These are phyloP conservation scores for Hydriomena furcata DNA, from an alignment of 2,888 invertebrate genomes.

Conservation along the genomic window DNA sequence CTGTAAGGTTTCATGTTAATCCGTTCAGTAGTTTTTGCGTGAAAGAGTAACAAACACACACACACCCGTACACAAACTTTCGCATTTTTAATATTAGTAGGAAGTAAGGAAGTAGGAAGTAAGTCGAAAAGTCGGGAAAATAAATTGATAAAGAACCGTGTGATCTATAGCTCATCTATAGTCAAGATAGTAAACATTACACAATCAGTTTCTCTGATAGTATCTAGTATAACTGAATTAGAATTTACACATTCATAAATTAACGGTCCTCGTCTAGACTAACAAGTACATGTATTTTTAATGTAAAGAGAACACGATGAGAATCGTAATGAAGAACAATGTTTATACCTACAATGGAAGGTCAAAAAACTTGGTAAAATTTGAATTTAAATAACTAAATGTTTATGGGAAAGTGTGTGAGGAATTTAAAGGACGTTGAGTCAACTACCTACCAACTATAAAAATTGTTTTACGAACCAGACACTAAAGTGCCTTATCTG, in stretches of 20 bases:
- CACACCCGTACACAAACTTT: no score
- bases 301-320: slow-evolving; percentile 21
- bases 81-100: no score
- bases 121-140: no score
- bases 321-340: slow-evolving; percentile 31
- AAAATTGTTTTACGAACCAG: not conserved
- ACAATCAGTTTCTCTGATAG: not conserved
- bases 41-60: no score
- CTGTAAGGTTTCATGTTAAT: no score
- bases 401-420: slow-evolving; percentile 8
- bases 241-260: slow-evolving; percentile 12
- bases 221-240: not conserved
- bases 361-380: slow-evolving; percentile 34
- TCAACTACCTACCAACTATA: slow-evolving; percentile 2
- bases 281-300: slow-evolving; percentile 30
- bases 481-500: no score
- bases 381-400: slow-evolving; percentile 11
- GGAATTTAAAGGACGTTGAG: slow-evolving; percentile 20
- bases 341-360: slow-evolving; percentile 18
- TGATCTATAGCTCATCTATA: no score
- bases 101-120: no score
- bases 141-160: not conserved
- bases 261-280: slow-evolving; percentile 28
- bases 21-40: no score
- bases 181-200: no score